Percentiles rank a stretch among this genome's conserved stretches.
Conservation (phyloP, 2,113 vertebrate genomes). For the Mionectes macconnelli region DNA sequence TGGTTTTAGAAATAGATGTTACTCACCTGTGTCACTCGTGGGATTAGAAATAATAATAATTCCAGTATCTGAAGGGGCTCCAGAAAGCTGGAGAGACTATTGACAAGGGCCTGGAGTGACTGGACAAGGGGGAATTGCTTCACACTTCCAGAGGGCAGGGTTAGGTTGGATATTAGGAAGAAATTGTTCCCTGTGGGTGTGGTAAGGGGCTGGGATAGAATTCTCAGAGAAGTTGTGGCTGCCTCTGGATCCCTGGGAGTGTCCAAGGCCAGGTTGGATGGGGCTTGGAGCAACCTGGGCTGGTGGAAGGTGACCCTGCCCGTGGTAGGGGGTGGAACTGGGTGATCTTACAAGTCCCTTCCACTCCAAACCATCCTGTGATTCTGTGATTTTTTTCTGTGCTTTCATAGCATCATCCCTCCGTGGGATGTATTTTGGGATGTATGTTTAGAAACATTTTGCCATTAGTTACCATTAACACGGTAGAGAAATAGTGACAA, state of each 20-base stretch:
- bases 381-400: background rate
- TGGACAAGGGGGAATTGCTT: background rate
- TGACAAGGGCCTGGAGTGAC: rapidly evolving
- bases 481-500: background rate
- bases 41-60: background rate
- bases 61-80: background rate
- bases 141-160: rapidly evolving
- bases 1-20: background rate
- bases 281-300: background rate
- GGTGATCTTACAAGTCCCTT: rapidly evolving
- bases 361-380: background rate
- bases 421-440: background rate
- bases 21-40: background rate
- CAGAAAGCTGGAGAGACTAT: background rate
- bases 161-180: rapidly evolving
- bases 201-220: background rate
- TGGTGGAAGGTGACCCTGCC: background rate
- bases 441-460: background rate
- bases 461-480: background rate
- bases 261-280: background rate
- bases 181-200: background rate
- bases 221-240: background rate
- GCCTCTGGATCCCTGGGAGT: background rate
- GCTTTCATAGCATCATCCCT: background rate
- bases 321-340: background rate